Evolutionary conservation across 2,797 vertebrate genomes (phyloP), one percentile per base, ranked within the genome.

Genomic region (Tadarida brasiliensis): DNA sequence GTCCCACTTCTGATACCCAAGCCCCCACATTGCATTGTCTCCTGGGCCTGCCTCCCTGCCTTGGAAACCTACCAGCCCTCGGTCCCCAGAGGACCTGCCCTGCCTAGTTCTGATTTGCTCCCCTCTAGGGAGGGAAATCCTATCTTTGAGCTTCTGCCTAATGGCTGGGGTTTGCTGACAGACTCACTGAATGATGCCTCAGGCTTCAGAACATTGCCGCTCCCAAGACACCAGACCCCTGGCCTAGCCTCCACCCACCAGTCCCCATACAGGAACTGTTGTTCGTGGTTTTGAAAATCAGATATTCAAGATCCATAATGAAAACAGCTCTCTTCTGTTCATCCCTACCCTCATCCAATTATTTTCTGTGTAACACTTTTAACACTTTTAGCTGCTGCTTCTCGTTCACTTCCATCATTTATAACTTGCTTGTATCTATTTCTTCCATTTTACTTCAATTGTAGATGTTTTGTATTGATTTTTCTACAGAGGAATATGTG

Each of bases 11-110:
- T 83, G 59, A 87, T 71, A 56, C 76, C 17, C 85, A 82, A 24
- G 65, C 94, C 44, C 22, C 76, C n/a, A 63, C 17, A 1, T 35
- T 35, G 19, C 61, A n/a, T 94, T 96, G 26, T 95, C 94, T 94
- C 87, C 84, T 93, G 74, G 24, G 33, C 39, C 92, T 83, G 26
- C 30, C 54, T 80, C 17, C 22, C 77, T 90, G 47, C 73, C 67
- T 73, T 95, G 89, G 88, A 95, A 96, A 95, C 81, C 88, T 65
- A 71, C 30, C 56, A 96, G 39, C 56, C 49, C 39, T 90, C 61
- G 57, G 47, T 80, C 73, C 39, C 77, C 73, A 24, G 63, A 90
- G 54, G 44, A 39, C 49, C 76, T 86, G 81, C 35, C 39, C 68
- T 90, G 47, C 54, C 47, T 71, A n/a, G 33, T 47, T 97, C 82